Evolutionary conservation across 2,888 invertebrate genomes (phyloP).

Genomic region (Acronicta psi): DNA sequence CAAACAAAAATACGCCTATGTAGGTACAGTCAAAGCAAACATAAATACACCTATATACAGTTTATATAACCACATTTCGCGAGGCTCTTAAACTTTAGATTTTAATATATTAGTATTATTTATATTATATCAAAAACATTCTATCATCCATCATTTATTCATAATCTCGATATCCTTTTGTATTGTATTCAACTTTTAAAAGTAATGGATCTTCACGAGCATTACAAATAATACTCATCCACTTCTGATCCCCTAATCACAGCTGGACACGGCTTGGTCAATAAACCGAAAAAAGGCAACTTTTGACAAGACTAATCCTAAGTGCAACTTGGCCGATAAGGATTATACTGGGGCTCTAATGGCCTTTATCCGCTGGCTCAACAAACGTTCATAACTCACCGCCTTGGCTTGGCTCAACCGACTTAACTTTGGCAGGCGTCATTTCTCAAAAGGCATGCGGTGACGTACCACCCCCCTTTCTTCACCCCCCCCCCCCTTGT

Average conservation of each 20-base stretch:
- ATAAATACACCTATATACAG: no score
- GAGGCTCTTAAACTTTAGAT: no score
- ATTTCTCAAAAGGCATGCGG: conserved; percentile 88
- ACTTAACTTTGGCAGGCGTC: conserved; percentile 89
- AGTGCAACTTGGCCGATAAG: conserved; percentile 89
- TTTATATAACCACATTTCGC: no score
- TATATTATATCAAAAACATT: no score
- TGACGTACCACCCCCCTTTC: conserved; percentile 75
- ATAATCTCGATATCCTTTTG: conserved; percentile 35
- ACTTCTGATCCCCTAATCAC: conserved; percentile 81
- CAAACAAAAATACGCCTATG: no score
- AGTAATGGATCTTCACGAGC: conserved; percentile 33
- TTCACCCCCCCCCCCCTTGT: conserved; percentile 49
- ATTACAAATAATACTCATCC: conserved; percentile 60
- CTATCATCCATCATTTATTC: conserved; percentile 23
- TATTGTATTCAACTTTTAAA: conserved; percentile 30
- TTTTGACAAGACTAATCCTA: conserved; percentile 88
- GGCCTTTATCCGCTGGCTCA: conserved; percentile 87
- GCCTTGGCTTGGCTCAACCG: conserved; percentile 86
- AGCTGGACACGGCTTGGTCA: conserved; percentile 80
- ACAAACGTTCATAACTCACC: conserved; percentile 88
- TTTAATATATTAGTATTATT: no score
- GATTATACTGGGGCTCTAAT: conserved; percentile 86
- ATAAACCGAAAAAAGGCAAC: conserved; percentile 84
- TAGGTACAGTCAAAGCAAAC: no score